Evolutionary conservation across 2,113 vertebrate genomes (phyloP).

Genomic region (Myotis davidii): DNA sequence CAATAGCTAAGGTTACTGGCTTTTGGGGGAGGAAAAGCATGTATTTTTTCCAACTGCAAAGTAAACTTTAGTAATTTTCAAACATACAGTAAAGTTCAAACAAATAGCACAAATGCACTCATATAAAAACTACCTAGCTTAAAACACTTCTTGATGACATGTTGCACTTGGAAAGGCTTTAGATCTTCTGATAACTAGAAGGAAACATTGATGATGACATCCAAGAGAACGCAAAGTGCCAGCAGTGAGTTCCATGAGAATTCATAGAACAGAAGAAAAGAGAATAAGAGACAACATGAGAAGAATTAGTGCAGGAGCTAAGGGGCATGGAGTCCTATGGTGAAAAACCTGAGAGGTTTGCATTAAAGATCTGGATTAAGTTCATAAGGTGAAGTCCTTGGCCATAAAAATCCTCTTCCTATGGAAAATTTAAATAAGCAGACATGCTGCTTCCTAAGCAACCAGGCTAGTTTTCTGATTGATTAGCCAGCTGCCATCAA

Average conservation of each 20-base stretch:
- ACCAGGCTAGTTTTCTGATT: not conserved
- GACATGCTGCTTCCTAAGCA: not conserved
- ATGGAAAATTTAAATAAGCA: not conserved
- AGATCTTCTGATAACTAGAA: not conserved
- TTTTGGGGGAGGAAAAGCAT: not conserved
- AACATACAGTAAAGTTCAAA: conserved; percentile 34
- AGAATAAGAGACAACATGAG: not conserved
- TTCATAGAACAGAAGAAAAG: conserved; percentile 8
- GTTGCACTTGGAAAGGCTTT: conserved; percentile 29
- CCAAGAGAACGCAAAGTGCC: not conserved
- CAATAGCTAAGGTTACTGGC: not conserved
- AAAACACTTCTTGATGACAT: not conserved
- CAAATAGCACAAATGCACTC: not conserved
- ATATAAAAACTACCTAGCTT: not conserved
- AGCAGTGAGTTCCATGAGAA: not conserved
- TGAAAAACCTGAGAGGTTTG: not conserved
- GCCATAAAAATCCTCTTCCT: not conserved
- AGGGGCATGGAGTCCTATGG: not conserved
- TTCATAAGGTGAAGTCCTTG: not conserved
- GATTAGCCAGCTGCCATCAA: not conserved
- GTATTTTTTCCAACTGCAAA: conserved; percentile 3
- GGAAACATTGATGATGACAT: not conserved
- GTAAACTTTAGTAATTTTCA: conserved; percentile 2
- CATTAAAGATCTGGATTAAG: not conserved
- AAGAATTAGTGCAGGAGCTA: not conserved